Base-by-base conservation (phyloP, 2,113 vertebrate genomes). In the Etheostoma cragini region DNA sequence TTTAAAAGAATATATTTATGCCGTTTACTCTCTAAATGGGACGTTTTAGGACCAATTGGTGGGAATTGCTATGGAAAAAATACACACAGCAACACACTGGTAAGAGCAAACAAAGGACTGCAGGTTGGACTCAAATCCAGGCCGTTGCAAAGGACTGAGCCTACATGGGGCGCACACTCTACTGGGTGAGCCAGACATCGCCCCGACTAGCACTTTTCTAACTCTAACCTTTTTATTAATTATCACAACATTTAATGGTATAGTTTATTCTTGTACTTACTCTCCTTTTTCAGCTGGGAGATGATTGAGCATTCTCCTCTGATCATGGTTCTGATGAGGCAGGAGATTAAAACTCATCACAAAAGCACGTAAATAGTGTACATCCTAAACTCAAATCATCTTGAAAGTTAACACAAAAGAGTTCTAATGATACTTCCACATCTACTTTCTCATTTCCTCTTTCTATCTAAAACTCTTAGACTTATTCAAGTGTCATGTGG, bases 221-320 rank as follows among this genome's bases (percentile, higher is more conserved):
- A 17, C 53, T 58, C 16, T 33, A 30, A 26, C 6, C 30, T 57
- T 58, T n/a, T 21, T 45, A 7, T 38, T 7, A 24, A 2, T 13
- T 2, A 0, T 71, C 22, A 35, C 57, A 33, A 54, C 22, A 45
- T 16, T 26, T 2, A 21, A 79, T 19, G 30, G 21, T 0, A 22
- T 0, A 1, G 4, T 15, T 67, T 2, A 5, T 61, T 30, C 3
- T 58, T 53, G 50, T 46, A 88, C 96, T 96, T 95, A 99, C 98
- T 94, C 86, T 97, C 96, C 69, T 87, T 85, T 89, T 96, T 98
- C 80, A 99, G 89, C 78, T 98, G 97, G 50, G 94, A 95, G 88
- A 99, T 95, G 91, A 99, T 99, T 17, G 98, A 99, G 91, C 96
- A 91, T 47, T 99, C 98, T 90, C 98, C 98, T 90, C 97, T 94